phyloP scores from a whole-genome alignment of 1,140 invertebrate genomes.

The Zaprionus africanus region DNA sequence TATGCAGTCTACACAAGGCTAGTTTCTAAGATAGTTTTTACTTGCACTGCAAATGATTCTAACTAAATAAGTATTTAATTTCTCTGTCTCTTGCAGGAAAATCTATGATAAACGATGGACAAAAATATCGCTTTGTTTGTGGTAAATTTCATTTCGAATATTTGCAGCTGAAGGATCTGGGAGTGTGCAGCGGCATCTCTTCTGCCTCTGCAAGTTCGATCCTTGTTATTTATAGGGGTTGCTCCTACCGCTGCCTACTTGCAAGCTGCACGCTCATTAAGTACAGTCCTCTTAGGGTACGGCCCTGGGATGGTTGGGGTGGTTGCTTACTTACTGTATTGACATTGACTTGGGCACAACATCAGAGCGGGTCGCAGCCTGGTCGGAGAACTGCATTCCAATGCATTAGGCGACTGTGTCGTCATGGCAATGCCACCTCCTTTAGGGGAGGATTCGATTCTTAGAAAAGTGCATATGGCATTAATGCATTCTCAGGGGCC shows the following conservation, averaged over 20 bases:
- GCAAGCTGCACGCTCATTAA: constrained; percentile 67
- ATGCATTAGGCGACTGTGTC: constrained; percentile 60
- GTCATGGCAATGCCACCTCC: constrained; percentile 36
- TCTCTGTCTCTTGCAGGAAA: constrained; percentile 68
- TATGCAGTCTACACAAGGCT: constrained; percentile 5
- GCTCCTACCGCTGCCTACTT: constrained; percentile 43
- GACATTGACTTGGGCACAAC: constrained; percentile 67
- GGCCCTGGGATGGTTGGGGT: constrained; percentile 63
- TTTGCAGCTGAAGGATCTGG: constrained; percentile 26
- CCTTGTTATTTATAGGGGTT: constrained; percentile 47
- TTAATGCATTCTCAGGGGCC: constrained; percentile 7
- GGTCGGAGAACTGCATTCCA: constrained; percentile 60
- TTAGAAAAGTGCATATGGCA: constrained; percentile 62
- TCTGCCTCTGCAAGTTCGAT: constrained; percentile 37
- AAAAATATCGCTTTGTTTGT: constrained; percentile 84
- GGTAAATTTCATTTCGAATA: constrained; percentile 60
- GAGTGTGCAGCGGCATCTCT: constrained; percentile 51
- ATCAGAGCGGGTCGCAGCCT: constrained; percentile 18
- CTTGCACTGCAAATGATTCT: not conserved
- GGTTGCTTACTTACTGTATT: constrained; percentile 48
- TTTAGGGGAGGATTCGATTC: constrained; percentile 70
- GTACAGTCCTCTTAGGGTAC: constrained; percentile 56
- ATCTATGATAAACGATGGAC: constrained; percentile 84
- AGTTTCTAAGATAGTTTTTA: constrained; percentile 13
- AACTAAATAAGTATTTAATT: constrained; percentile 6